Evolutionary conservation across 1,140 invertebrate species (phyloP).

Genomic region (Hycleus phaleratus): DNA sequence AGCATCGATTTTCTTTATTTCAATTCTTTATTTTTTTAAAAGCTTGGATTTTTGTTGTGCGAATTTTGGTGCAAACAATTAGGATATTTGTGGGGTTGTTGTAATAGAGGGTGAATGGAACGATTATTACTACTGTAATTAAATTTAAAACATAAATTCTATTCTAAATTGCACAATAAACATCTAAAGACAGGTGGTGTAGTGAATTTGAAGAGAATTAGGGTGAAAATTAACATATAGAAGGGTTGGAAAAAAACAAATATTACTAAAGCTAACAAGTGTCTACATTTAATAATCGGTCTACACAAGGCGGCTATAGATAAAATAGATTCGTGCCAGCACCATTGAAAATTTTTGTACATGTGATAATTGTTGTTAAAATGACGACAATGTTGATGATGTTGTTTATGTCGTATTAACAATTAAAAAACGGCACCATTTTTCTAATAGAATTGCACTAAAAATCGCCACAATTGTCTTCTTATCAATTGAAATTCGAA

Average conservation of each 20-base stretch:
- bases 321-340: background rate
- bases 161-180: conserved; percentile 11
- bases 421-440: background rate
- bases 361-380: too few relatives aligned
- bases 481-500: background rate
- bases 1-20: conserved; percentile 2
- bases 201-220: background rate
- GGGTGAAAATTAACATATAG: conserved; percentile 7
- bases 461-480: background rate
- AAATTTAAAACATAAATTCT: background rate
- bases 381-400: background rate
- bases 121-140: conserved; percentile 2
- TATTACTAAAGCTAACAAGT: conserved; percentile 8
- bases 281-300: background rate
- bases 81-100: too few relatives aligned
- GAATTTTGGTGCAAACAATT: conserved; percentile 2
- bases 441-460: background rate
- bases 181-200: background rate
- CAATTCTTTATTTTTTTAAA: background rate
- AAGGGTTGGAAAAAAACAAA: background rate
- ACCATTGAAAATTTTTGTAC: background rate
- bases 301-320: background rate
- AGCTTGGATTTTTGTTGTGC: background rate
- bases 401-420: too few relatives aligned
- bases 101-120: background rate